A percentile compares a stretch with the other conserved stretches of the same genome.
phyloP scores from a whole-genome alignment of 2,797 vertebrate genomes.

The Muscicapa comitata region DNA sequence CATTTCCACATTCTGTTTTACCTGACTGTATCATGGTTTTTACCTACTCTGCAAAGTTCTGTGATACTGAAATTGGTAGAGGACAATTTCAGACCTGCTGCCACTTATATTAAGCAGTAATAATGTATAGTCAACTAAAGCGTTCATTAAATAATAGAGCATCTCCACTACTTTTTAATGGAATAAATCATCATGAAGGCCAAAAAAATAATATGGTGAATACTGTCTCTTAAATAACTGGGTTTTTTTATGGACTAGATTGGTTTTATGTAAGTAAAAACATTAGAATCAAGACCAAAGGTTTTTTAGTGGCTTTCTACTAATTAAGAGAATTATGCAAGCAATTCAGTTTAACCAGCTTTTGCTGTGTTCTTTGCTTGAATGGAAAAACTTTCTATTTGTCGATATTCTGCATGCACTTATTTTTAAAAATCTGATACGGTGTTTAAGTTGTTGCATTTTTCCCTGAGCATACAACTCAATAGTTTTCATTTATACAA shows the following conservation, averaged over 20 bases:
- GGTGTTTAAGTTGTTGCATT: background rate
- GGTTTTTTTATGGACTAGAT: background rate
- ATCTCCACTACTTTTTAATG: background rate
- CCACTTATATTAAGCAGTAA: background rate
- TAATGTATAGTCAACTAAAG: background rate
- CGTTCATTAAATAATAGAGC: background rate
- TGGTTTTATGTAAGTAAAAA: background rate
- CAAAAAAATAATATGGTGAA: background rate
- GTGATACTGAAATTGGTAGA: background rate
- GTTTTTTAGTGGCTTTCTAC: background rate
- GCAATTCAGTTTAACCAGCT: background rate
- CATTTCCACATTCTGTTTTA: background rate
- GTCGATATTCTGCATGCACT: background rate
- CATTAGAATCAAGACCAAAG: background rate
- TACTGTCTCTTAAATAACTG: background rate
- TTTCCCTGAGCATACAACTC: background rate
- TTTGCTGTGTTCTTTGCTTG: background rate
- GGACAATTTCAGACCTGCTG: background rate
- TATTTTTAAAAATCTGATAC: background rate
- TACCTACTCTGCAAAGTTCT: background rate
- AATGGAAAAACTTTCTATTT: background rate
- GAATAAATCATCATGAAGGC: background rate
- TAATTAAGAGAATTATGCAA: background rate
- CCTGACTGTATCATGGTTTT: background rate
- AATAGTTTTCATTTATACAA: constrained; percentile 1